Base-by-base conservation (phyloP, 2,113 vertebrate species). In the Fulica atra region DNA sequence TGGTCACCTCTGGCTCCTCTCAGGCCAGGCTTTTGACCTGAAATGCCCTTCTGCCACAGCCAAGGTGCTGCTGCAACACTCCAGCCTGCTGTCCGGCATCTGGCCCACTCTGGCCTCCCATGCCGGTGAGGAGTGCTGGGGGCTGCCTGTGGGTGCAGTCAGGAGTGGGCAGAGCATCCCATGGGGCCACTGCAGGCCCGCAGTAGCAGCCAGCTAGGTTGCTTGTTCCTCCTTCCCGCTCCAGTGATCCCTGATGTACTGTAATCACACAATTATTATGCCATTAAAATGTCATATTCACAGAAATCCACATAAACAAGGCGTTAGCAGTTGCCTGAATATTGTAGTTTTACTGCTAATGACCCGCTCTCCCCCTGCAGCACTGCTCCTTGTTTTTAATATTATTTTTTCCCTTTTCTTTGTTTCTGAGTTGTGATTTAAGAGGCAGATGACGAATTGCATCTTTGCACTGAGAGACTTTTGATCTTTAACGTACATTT, bases 211-310 rank as follows among this genome's bases (percentile, higher is more conserved):
- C 0, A 3, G 40, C 19, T 8, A 88, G 92, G 88, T 83, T 48
- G 68, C 85, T 80, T 4, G 3, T 92, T 95, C 88, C 92, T 89
- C 71, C 68, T 97, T 93, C 89, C 90, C 29, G 60, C 96, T 94
- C 11, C 35, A 86, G 94, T 11, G 3, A 88, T 96, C 95, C 94
- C 68, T 50, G 95, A 93, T 97, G 90, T 97, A 97, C 97, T 98
- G 97, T 98, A 98, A 98, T 98, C 97, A 98, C 97, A 98, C 97
- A 97, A 97, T 98, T 98, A 98, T 92, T 97, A 96, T 97, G 97
- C 97, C 97, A 97, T 98, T 98, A 98, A 98, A 98, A 97, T 98
- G 98, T 98, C 98, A 97, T 97, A 97, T 97, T 97, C 53, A 13
- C 95, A 96, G 97, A 97, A 98, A 97, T 97, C 97, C 97, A 95